Percentiles rank a stretch among this genome's conserved stretches.
phyloP scores from a whole-genome alignment of 2,113 vertebrate genomes.

The Leptobrachium ailaonicum region DNA sequence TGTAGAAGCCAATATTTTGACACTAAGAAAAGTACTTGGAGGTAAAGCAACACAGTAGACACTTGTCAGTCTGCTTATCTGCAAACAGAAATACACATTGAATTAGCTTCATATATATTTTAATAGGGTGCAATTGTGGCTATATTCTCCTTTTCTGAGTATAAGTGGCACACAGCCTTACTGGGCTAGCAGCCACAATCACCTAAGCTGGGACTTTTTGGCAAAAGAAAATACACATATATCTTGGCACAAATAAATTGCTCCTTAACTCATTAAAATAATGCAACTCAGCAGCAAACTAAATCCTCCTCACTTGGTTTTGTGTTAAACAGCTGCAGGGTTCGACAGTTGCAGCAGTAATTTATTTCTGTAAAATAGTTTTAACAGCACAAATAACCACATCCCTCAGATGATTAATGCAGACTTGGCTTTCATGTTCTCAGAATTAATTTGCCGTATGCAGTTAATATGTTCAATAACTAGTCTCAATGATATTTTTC shows the following conservation, averaged over 20 bases:
- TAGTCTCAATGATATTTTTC: background rate
- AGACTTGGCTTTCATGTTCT: slow-evolving; percentile 36
- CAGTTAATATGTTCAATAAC: slow-evolving; percentile 35
- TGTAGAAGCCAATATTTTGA: no score
- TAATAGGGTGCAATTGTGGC: background rate
- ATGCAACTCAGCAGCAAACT: slow-evolving; percentile 41
- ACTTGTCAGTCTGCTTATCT: background rate
- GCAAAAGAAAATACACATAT: slow-evolving; percentile 23
- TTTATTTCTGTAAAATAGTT: slow-evolving; percentile 41
- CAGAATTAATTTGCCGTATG: slow-evolving; percentile 35
- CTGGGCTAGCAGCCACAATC: slow-evolving; percentile 40
- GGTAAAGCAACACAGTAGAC: background rate
- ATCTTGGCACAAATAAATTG: slow-evolving; percentile 44
- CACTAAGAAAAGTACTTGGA: no score
- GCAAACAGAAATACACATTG: background rate
- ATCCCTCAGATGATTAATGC: slow-evolving; percentile 39
- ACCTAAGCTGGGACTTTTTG: slow-evolving; percentile 43
- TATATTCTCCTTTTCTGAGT: slow-evolving; percentile 19
- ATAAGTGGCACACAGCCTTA: slow-evolving; percentile 29
- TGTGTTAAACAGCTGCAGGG: slow-evolving; percentile 45
- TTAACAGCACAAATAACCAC: slow-evolving; percentile 31
- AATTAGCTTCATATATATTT: no score
- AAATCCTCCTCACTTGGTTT: slow-evolving; percentile 41
- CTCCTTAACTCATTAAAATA: slow-evolving; percentile 45
- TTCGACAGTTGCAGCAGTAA: slow-evolving; percentile 41